Evolutionary conservation across 1,140 invertebrate genomes (phyloP).

Genomic region (Pogonomyrmex barbatus): DNA sequence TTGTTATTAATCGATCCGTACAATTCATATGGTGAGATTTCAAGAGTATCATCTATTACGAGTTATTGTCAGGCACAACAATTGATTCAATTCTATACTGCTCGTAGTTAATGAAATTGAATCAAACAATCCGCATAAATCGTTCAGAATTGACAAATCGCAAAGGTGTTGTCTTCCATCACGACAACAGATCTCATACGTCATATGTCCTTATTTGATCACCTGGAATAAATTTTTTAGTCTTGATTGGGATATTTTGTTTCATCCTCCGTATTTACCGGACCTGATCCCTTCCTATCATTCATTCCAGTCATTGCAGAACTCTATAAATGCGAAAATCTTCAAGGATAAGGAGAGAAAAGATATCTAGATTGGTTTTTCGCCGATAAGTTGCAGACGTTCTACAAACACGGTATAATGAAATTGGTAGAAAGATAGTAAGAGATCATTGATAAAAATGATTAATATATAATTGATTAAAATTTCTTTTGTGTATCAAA

Average conservation of each 20-base stretch:
- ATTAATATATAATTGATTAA: neutral
- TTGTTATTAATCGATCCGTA: too few relatives aligned
- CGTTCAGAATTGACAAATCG: neutral
- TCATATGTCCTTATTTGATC: neutral
- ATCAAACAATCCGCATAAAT: neutral
- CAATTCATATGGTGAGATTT: too few relatives aligned
- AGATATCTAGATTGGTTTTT: too few relatives aligned
- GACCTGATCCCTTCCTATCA: neutral
- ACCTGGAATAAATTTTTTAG: neutral
- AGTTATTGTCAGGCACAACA: neutral
- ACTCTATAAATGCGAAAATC: too few relatives aligned
- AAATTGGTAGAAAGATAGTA: slow-evolving; percentile 1
- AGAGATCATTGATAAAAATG: neutral
- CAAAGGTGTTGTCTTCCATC: neutral
- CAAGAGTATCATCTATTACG: too few relatives aligned
- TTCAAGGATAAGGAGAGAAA: too few relatives aligned
- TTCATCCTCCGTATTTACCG: neutral
- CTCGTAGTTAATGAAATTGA: neutral
- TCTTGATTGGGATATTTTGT: neutral
- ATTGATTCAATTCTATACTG: neutral
- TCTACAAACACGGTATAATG: neutral
- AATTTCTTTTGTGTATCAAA: neutral
- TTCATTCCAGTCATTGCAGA: too few relatives aligned
- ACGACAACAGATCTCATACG: neutral
- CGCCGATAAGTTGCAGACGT: too few relatives aligned